Evolutionary conservation across 2,113 vertebrate species (phyloP).

Genomic region (Ornithorhynchus anatinus): DNA sequence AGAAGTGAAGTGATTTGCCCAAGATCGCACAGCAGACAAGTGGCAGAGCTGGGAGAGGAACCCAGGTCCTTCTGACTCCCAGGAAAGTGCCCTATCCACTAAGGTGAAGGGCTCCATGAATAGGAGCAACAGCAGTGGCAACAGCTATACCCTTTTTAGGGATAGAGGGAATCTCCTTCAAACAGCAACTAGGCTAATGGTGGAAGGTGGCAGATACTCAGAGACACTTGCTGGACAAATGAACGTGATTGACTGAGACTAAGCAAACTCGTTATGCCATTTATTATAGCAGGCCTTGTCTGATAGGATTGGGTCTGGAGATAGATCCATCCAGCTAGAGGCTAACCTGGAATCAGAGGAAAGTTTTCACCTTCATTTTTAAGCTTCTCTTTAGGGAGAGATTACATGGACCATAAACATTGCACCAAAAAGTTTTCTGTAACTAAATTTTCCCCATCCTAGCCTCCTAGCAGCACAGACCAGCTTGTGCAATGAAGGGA

Average conservation of each 20-base stretch:
- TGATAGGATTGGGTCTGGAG: not conserved
- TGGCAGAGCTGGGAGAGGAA: too few species aligned
- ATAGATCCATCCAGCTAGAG: not conserved
- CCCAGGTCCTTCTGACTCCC: too few species aligned
- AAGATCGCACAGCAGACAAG: too few species aligned
- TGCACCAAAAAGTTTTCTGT: not conserved
- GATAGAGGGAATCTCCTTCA: too few species aligned
- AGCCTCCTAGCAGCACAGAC: accelerated
- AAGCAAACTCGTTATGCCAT: accelerated
- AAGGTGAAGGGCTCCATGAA: not conserved
- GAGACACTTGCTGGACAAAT: accelerated
- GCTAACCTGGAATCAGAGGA: not conserved
- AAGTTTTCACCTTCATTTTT: not conserved
- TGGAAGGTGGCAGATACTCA: accelerated
- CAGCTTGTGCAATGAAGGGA: accelerated
- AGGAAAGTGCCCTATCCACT: too few species aligned
- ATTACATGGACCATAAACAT: not conserved
- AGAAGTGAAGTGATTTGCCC: too few species aligned
- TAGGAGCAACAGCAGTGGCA: not conserved
- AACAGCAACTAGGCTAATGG: too few species aligned
- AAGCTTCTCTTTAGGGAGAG: too few species aligned
- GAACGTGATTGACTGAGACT: accelerated
- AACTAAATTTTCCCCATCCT: not conserved
- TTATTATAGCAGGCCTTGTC: accelerated
- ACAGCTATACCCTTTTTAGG: not conserved